Conservation (phyloP, 2,888 invertebrate species). For the Tanytarsus gracilentus region DNA sequence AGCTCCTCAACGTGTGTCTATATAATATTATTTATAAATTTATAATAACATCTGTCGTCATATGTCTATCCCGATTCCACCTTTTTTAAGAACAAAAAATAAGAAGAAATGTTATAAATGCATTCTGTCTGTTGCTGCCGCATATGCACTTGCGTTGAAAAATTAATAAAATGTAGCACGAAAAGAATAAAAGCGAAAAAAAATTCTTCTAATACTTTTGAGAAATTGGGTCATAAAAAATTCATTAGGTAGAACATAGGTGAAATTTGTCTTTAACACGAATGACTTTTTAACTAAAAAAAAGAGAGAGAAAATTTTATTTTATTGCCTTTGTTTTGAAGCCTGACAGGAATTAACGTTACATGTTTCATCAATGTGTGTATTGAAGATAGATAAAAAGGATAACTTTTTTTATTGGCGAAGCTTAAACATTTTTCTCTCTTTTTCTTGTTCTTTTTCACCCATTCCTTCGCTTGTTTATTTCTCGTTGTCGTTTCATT, state of each 20-base stretch:
- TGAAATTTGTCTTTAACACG: constrained; percentile 24
- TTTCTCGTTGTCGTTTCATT: background rate
- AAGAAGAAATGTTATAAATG: constrained; percentile 16
- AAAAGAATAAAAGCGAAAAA: background rate
- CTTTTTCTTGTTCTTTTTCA: background rate
- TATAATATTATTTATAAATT: background rate
- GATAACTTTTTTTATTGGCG: constrained; percentile 12
- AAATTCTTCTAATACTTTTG: background rate
- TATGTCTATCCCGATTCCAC: too few species aligned
- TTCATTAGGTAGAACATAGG: constrained; percentile 23
- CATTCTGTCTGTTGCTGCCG: background rate
- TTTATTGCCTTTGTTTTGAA: background rate
- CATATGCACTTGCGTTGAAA: background rate
- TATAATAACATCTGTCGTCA: constrained; percentile 25
- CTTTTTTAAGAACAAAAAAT: too few species aligned
- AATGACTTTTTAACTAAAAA: background rate
- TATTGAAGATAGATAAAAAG: background rate
- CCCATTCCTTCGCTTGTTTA: background rate
- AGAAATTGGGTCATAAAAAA: constrained; percentile 25
- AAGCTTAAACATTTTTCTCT: background rate
- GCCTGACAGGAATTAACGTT: constrained; percentile 9
- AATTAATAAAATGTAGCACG: too few species aligned
- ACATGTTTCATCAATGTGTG: background rate
- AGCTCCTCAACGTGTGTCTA: background rate
- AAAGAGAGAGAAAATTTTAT: background rate